Percentiles rank a stretch among this genome's conserved stretches.
Conservation (phyloP, 2,888 invertebrate genomes). For the Alloscopus bannaensis region DNA sequence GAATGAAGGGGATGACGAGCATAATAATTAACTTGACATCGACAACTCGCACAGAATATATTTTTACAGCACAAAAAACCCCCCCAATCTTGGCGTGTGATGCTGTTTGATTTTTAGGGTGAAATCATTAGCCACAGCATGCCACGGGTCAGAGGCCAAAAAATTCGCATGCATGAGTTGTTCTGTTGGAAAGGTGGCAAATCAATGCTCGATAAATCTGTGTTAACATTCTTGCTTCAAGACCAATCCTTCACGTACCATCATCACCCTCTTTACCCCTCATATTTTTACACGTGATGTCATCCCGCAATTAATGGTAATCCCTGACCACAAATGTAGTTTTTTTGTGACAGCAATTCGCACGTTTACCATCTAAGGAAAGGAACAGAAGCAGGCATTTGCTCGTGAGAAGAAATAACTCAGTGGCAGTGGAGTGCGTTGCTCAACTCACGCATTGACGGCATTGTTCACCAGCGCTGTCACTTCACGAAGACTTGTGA, state of each 20-base stretch:
- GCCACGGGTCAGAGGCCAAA: slow-evolving; percentile 63
- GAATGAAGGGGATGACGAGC: slow-evolving; percentile 34
- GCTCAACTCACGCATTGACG: too few species aligned
- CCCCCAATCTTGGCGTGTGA: too few species aligned
- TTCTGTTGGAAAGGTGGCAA: neutral
- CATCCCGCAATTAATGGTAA: slow-evolving; percentile 58
- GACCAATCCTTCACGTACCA: too few species aligned
- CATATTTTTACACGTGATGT: slow-evolving; percentile 57
- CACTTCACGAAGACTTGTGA: too few species aligned
- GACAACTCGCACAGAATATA: slow-evolving; percentile 25
- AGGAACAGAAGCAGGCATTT: too few species aligned
- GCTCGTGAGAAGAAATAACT: too few species aligned
- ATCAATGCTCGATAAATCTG: slow-evolving; percentile 17
- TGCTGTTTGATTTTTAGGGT: slow-evolving; percentile 60
- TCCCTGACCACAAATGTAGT: slow-evolving; percentile 41
- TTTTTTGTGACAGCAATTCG: too few species aligned
- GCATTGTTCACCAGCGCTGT: too few species aligned
- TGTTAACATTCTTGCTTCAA: slow-evolving; percentile 47
- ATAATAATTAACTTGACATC: slow-evolving; percentile 61
- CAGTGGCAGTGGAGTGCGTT: too few species aligned
- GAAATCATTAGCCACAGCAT: slow-evolving; percentile 65
- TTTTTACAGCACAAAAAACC: slow-evolving; percentile 31
- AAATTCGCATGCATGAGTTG: neutral
- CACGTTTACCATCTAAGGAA: too few species aligned
- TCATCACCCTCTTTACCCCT: slow-evolving; percentile 40